Evolutionary conservation across 2,888 invertebrate genomes (phyloP).

Genomic region (Tromatobia lineatoria): DNA sequence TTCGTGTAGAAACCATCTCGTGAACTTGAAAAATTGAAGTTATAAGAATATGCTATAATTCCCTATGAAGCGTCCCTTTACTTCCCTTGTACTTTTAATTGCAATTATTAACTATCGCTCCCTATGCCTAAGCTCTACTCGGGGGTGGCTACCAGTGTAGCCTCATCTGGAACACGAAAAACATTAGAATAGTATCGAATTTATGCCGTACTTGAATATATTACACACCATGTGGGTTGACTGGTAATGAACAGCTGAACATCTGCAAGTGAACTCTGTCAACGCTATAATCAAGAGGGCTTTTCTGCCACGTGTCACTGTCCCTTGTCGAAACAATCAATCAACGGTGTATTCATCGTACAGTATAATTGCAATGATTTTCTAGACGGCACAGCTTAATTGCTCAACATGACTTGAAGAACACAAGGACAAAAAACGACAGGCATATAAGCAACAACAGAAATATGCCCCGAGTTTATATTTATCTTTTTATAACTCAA

Average conservation of each 20-base stretch:
- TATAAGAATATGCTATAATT: neutral
- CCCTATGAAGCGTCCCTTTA: neutral
- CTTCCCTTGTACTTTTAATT: neutral
- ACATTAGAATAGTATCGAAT: neutral
- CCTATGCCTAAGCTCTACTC: neutral
- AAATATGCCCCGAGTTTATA: too few relatives aligned
- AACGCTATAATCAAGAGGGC: conserved; percentile 45
- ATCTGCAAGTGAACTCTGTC: conserved; percentile 9
- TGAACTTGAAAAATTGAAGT: neutral
- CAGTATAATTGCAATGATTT: neutral
- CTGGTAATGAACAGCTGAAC: conserved; percentile 10
- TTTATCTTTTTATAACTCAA: too few relatives aligned
- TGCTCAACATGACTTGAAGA: neutral
- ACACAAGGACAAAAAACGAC: too few relatives aligned
- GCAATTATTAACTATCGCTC: neutral
- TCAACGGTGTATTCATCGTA: conserved; percentile 29
- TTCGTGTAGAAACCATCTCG: neutral
- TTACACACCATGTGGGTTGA: neutral
- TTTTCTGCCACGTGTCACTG: conserved; percentile 20
- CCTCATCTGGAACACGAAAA: neutral
- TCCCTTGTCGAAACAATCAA: conserved; percentile 2
- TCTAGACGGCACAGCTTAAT: neutral
- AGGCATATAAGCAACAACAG: neutral
- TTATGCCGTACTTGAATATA: neutral
- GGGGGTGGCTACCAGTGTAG: neutral